Percentiles rank a stretch among this genome's conserved stretches.
These are phyloP conservation scores for Eilema caniola DNA, from an alignment of 2,888 invertebrate genomes.

Conservation along the genomic window DNA sequence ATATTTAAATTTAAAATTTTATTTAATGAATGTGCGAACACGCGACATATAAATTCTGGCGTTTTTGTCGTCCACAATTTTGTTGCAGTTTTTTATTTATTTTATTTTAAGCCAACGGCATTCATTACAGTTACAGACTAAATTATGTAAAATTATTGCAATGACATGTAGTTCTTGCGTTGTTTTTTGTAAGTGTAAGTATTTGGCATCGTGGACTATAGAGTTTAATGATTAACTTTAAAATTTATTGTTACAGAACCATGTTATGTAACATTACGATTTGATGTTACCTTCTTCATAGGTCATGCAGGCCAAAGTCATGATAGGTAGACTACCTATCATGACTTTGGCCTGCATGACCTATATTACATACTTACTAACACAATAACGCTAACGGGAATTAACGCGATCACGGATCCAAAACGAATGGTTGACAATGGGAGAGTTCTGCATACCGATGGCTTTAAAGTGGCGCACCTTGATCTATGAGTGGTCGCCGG, in stretches of 20 bases:
- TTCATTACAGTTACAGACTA: not conserved
- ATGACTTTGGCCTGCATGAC: too few species aligned
- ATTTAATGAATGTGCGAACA: constrained; percentile 2
- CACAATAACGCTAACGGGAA: too few species aligned
- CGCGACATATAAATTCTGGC: constrained; percentile 1
- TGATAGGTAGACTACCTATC: not conserved
- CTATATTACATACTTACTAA: not conserved
- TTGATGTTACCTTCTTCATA: not conserved
- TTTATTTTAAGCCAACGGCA: not conserved
- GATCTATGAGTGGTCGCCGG: too few species aligned
- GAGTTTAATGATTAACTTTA: not conserved
- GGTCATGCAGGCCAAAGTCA: not conserved
- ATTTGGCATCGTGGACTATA: not conserved
- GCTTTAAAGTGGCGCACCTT: too few species aligned
- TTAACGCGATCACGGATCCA: too few species aligned
- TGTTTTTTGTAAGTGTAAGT: not conserved
- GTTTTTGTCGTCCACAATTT: not conserved
- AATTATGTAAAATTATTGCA: constrained; percentile 15
- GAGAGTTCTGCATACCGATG: too few species aligned
- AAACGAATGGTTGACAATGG: too few species aligned
- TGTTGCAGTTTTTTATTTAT: not conserved
- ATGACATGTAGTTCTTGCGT: constrained; percentile 7
- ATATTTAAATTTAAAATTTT: not conserved
- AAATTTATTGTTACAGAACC: not conserved
- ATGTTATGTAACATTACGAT: not conserved